A percentile compares a stretch with the other conserved stretches of the same genome.
Conservation (phyloP, 2,888 invertebrate species). For the Tethea ocularis region DNA sequence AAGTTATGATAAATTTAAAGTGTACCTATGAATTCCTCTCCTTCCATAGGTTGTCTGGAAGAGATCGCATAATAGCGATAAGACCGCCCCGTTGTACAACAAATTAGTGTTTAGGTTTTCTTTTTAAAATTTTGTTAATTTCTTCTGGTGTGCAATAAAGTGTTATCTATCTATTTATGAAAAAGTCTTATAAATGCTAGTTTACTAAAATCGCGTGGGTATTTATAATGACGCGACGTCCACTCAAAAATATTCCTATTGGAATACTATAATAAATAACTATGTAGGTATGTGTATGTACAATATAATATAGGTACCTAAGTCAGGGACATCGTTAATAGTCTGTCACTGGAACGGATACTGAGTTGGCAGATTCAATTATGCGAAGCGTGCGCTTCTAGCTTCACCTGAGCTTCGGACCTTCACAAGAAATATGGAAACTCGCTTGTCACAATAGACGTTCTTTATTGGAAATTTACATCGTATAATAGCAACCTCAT, state of each 20-base stretch:
- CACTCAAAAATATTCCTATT: background rate
- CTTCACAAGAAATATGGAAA: background rate
- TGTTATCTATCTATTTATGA: too few species aligned
- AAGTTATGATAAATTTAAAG: too few species aligned
- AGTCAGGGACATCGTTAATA: slow-evolving; percentile 38
- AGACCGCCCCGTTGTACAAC: too few species aligned
- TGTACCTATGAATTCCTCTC: too few species aligned
- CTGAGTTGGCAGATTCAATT: slow-evolving; percentile 69
- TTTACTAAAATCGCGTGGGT: background rate
- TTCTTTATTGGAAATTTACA: background rate
- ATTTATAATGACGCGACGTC: background rate
- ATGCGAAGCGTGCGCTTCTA: slow-evolving; percentile 34
- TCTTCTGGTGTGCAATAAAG: too few species aligned
- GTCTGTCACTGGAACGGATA: slow-evolving; percentile 44
- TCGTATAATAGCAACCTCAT: background rate
- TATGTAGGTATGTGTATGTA: slow-evolving; percentile 3
- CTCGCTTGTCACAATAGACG: background rate
- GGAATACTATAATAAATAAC: background rate
- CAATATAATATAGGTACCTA: too few species aligned
- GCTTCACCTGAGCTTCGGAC: slow-evolving; percentile 37
- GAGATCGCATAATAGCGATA: too few species aligned
- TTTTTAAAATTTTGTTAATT: too few species aligned
- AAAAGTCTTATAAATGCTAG: background rate
- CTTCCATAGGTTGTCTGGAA: too few species aligned
- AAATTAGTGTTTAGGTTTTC: too few species aligned